A percentile compares a stretch with the other conserved stretches of the same genome.
These are phyloP conservation scores for Mimas tiliae DNA, from an alignment of 2,888 invertebrate species.

Conservation along the genomic window DNA sequence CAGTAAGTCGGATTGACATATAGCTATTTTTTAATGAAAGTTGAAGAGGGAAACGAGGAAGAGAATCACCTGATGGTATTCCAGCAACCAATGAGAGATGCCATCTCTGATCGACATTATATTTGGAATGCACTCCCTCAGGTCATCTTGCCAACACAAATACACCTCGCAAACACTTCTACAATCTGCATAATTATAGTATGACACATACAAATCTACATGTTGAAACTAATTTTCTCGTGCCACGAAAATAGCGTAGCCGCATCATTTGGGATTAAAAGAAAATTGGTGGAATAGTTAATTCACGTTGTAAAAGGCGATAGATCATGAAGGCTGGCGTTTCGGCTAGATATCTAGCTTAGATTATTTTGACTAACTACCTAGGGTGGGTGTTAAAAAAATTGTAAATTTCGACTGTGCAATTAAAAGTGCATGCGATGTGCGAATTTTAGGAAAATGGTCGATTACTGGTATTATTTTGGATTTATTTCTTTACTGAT, in stretches of 20 bases:
- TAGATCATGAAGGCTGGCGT: conserved; percentile 67
- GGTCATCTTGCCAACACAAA: too few species aligned
- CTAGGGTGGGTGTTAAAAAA: conserved; percentile 60
- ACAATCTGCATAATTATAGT: neutral
- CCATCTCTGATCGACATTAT: too few species aligned
- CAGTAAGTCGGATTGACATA: too few species aligned
- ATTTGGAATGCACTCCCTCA: too few species aligned
- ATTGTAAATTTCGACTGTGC: conserved; percentile 71
- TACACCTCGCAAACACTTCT: neutral
- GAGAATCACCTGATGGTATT: too few species aligned
- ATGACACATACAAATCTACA: neutral
- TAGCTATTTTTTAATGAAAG: too few species aligned
- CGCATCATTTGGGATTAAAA: conserved; percentile 67
- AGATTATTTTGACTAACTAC: conserved; percentile 83
- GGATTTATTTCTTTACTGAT: conserved; percentile 9
- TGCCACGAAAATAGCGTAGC: conserved; percentile 5
- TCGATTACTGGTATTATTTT: conserved; percentile 13
- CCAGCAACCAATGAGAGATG: too few species aligned
- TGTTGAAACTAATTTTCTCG: conserved; percentile 8
- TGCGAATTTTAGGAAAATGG: conserved; percentile 10
- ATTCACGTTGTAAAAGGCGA: conserved; percentile 65
- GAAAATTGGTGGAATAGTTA: conserved; percentile 48
- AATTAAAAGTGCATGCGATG: conserved; percentile 65
- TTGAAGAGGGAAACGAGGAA: too few species aligned
- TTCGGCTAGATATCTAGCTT: conserved; percentile 70